Conservation (phyloP, 2,797 vertebrate genomes). For the Acanthornis magna region DNA sequence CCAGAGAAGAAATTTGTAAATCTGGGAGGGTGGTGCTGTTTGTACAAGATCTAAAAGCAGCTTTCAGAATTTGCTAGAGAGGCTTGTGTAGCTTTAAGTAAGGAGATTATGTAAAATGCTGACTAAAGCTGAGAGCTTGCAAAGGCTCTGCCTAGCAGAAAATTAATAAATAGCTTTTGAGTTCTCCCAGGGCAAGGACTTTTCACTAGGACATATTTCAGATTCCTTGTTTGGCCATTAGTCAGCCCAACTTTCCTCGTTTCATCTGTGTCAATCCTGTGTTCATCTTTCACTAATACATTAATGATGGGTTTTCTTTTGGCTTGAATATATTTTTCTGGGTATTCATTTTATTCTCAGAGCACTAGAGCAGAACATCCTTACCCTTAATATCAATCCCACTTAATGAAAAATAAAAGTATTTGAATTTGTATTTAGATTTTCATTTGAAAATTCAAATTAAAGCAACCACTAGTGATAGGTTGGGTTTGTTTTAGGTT, state of each 20-base stretch:
- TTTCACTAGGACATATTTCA: not conserved
- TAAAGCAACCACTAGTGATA: not conserved
- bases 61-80: slow-evolving; percentile 72
- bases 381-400: not conserved
- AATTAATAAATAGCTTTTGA: slow-evolving; percentile 39
- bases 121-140: slow-evolving; percentile 18
- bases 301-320: not conserved
- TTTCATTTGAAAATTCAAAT: not conserved
- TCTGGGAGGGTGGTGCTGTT: slow-evolving; percentile 58
- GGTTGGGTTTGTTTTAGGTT: not conserved
- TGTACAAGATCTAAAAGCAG: slow-evolving; percentile 73
- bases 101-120: slow-evolving; percentile 75
- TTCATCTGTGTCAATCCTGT: not conserved
- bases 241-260: not conserved
- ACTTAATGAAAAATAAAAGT: not conserved
- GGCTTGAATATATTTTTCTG: not conserved
- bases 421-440: not conserved
- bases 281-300: not conserved
- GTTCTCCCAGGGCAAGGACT: not conserved
- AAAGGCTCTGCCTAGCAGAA: slow-evolving; percentile 18
- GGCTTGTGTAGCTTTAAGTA: slow-evolving; percentile 69
- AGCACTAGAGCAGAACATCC: not conserved
- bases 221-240: not conserved
- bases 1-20: slow-evolving; percentile 62
- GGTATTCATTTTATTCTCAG: not conserved